Evolutionary conservation across 37 sponge, comb jelly and placozoan species (phyloP).

Genomic region (Lycopodina hypogea): DNA sequence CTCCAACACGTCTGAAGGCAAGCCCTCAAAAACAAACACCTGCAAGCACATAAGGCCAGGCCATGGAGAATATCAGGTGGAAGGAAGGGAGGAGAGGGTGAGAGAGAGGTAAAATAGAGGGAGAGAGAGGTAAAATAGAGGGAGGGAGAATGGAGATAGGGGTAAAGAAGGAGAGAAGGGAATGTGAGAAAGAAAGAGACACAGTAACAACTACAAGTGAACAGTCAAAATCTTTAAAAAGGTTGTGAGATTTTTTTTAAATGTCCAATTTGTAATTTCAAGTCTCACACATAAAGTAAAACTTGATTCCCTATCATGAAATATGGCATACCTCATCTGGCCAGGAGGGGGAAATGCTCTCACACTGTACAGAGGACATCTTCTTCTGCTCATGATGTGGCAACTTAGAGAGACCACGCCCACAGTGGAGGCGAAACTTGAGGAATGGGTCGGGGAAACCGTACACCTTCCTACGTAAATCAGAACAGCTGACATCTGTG

Average conservation of each 20-base stretch:
- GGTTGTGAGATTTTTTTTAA: conserved; percentile 13
- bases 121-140: neutral
- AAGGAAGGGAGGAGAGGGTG: neutral
- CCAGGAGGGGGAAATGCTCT: conserved; percentile 27
- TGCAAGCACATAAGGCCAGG: neutral
- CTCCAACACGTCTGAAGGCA: conserved; percentile 32
- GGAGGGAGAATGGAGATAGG: neutral
- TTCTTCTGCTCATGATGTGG: conserved; percentile 25
- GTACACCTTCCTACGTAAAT: conserved; percentile 36
- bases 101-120: no score
- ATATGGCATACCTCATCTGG: conserved; percentile 1
- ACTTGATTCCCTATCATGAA: no score
- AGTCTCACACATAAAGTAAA: no score
- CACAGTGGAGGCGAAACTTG: conserved; percentile 15
- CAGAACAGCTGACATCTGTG: conserved; percentile 8
- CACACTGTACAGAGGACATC: neutral
- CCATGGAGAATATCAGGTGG: neutral
- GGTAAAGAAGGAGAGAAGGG: neutral
- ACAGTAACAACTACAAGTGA: neutral
- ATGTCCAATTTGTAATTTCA: conserved; percentile 48
- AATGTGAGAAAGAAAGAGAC: neutral
- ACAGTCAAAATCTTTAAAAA: conserved; percentile 17
- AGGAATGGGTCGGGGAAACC: conserved; percentile 49
- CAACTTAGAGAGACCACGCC: neutral
- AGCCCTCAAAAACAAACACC: conserved; percentile 12